Evolutionary conservation across 2,113 vertebrate species (phyloP), one percentile per base, ranked within the genome.

Genomic region (Danio rerio): DNA sequence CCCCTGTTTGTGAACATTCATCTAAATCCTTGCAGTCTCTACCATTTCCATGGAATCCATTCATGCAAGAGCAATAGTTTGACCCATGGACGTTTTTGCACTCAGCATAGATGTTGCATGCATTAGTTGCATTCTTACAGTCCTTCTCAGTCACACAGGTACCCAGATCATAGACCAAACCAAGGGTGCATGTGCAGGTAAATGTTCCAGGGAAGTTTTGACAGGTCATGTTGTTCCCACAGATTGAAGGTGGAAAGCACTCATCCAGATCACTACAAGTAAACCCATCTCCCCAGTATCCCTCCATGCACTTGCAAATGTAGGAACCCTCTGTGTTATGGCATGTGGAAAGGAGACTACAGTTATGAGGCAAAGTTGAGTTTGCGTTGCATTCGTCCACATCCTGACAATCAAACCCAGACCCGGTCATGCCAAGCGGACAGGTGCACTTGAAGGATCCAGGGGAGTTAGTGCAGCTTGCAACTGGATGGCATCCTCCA

Each of bases 381-480:
- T 89, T 92, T 42, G 83, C 61, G 40, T 88, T 85, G 49, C 95
- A 95, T 82, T 95, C 95, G 13, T 95, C 90, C 77, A 95, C 88
- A 86, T 95, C 94, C 68, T 78, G 84, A 88, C 95, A 95, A 62
- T 93, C 82, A 89, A 90, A 92, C 78, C 94, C 94, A 80, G 91
- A 87, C 61, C 93, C 94, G 18, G 82, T 73, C 84, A 87, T 93
- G 69, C 95, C 94, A 52, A 72, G 59, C 8, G 92, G 92, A 80
- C 95, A 95, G 72, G 83, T 79, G 84, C 95, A 95, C 82, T 63
- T 59, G 91, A 92, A 94, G 80, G 90, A 89, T 77, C 94, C 95
- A 55, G 87, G 90, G 0, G 70, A 86, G 89, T 95, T 95, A 85
- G 49, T 88, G 90, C 94, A 95, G 87, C 78, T 91, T 88, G 94